Evolutionary conservation across 1,140 invertebrate species (phyloP).

Genomic region (Monomorium pharaonis): DNA sequence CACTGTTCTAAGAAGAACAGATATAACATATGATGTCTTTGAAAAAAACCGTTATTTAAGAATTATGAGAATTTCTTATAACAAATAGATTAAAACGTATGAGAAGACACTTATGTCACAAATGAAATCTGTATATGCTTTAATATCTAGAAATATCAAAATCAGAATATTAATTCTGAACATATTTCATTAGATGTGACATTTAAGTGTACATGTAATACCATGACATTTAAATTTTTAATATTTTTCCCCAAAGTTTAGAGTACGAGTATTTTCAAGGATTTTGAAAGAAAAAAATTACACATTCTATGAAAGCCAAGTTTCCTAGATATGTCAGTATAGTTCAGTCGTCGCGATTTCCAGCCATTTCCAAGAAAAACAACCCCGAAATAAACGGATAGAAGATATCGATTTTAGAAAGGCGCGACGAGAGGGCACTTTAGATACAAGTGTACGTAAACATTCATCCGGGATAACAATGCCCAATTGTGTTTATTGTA

Average conservation of each 20-base stretch:
- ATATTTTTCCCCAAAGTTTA: background rate
- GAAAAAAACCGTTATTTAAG: background rate
- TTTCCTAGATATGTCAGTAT: background rate
- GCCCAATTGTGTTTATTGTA: slow-evolving; percentile 29
- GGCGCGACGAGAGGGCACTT: slow-evolving; percentile 22
- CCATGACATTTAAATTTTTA: background rate
- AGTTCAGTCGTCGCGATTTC: background rate
- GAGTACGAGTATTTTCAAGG: background rate
- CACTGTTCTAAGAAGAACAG: background rate
- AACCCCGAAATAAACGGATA: background rate
- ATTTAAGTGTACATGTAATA: background rate
- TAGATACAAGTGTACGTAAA: background rate
- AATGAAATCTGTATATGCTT: background rate
- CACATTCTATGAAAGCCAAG: background rate
- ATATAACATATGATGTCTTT: background rate
- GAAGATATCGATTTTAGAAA: slow-evolving; percentile 25
- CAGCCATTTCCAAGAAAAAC: background rate
- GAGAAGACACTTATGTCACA: background rate
- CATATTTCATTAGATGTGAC: too few species aligned
- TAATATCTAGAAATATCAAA: background rate
- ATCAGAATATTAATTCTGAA: background rate
- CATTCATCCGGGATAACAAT: background rate
- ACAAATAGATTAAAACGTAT: background rate
- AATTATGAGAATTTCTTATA: background rate
- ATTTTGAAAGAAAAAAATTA: background rate